phyloP scores from a whole-genome alignment of 2,113 vertebrate genomes.

The Macroglossus sobrinus region DNA sequence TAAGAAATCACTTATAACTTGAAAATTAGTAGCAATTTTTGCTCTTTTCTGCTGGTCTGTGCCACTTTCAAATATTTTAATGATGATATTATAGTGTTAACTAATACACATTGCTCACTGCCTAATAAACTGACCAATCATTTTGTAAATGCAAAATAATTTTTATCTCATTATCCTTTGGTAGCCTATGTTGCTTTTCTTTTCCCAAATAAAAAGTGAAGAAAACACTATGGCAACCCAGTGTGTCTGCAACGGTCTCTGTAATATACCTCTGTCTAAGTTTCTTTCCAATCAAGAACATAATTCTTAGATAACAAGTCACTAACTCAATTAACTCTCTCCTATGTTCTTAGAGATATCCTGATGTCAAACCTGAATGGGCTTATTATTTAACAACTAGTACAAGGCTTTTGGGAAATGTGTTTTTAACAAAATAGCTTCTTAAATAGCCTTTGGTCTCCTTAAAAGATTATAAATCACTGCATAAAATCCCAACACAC shows the following conservation, averaged over 20 bases:
- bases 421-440: background rate
- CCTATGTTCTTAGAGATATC: background rate
- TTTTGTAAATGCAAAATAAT: background rate
- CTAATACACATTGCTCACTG: background rate
- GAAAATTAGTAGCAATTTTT: background rate
- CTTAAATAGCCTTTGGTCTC: background rate
- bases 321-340: conserved; percentile 21
- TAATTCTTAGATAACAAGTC: background rate
- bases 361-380: background rate
- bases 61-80: background rate
- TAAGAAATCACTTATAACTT: background rate
- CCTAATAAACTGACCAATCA: background rate
- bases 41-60: background rate
- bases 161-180: background rate
- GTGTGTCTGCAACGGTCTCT: background rate
- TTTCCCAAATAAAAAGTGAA: background rate
- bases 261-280: background rate
- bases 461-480: conserved; percentile 4
- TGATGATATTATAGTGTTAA: background rate
- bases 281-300: background rate
- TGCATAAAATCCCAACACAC: background rate
- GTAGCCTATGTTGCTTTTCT: background rate
- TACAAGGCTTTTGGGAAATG: background rate
- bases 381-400: background rate
- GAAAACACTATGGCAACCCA: background rate